Conservation (phyloP, 2,888 invertebrate species). For the Drosophila ustulata region DNA sequence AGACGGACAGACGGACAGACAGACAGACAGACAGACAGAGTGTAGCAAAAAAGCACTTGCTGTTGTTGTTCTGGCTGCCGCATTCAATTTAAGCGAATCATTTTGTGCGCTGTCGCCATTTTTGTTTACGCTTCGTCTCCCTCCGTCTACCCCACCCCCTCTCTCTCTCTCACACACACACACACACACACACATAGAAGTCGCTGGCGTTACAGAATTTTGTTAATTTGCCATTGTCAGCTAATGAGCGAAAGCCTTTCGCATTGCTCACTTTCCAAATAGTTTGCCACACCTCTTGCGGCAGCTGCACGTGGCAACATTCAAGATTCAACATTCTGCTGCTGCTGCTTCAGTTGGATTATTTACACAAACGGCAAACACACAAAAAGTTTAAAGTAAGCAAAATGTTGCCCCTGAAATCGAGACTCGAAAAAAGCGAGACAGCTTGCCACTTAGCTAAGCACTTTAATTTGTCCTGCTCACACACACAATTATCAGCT, state of each 20-base stretch:
- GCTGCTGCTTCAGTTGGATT: not conserved
- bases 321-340: not conserved
- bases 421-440: not conserved
- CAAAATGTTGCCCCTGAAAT: conserved; percentile 7
- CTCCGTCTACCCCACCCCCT: not conserved
- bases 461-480: not conserved
- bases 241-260: conserved; percentile 50
- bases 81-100: conserved; percentile 55
- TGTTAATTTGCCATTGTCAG: conserved; percentile 62
- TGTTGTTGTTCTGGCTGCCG: conserved; percentile 39
- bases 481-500: not conserved
- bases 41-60: conserved; percentile 19
- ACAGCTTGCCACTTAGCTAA: not conserved
- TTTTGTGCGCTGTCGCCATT: conserved; percentile 51
- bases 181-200: conserved; percentile 3
- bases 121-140: conserved; percentile 31
- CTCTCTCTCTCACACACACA: not conserved
- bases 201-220: conserved; percentile 33
- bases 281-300: conserved; percentile 10
- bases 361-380: not conserved
- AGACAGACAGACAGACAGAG: conserved; percentile 31
- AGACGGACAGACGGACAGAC: conserved; percentile 12
- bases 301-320: conserved; percentile 3
- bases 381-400: conserved; percentile 6
- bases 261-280: conserved; percentile 7